Evolutionary conservation across 1,140 invertebrate genomes (phyloP).

Genomic region (Asbolus verrucosus): DNA sequence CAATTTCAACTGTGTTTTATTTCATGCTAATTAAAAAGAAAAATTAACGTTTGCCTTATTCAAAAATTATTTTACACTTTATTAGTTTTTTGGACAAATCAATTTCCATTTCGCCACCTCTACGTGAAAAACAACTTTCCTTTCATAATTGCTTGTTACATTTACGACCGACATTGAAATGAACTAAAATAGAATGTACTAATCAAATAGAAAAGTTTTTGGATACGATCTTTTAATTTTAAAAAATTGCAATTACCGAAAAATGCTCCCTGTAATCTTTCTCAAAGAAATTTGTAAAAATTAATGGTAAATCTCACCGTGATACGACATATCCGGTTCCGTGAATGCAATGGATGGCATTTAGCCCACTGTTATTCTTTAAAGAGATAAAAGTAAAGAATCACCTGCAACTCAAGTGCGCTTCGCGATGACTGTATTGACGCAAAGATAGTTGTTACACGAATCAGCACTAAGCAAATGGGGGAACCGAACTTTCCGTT

Average conservation of each 20-base stretch:
- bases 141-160: neutral
- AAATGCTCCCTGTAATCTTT: constrained; percentile 1
- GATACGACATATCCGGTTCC: constrained; percentile 40
- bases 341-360: constrained; percentile 41
- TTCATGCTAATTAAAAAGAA: constrained; percentile 27
- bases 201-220: neutral
- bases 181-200: neutral
- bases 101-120: constrained; percentile 3
- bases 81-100: neutral
- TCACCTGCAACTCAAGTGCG: constrained; percentile 6
- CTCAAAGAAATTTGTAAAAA: constrained; percentile 10
- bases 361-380: constrained; percentile 17
- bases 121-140: constrained; percentile 5
- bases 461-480: constrained; percentile 22
- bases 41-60: constrained; percentile 11
- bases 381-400: neutral
- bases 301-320: constrained; percentile 27
- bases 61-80: constrained; percentile 32
- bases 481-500: constrained; percentile 40
- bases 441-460: constrained; percentile 25
- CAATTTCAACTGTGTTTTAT: constrained; percentile 1
- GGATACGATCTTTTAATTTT: too few species aligned
- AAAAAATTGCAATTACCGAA: too few species aligned
- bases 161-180: constrained; percentile 15
- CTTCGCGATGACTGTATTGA: neutral